These are phyloP conservation scores for Lasaia peninsularis DNA, from an alignment of 1,140 invertebrate species.

Conservation along the genomic window DNA sequence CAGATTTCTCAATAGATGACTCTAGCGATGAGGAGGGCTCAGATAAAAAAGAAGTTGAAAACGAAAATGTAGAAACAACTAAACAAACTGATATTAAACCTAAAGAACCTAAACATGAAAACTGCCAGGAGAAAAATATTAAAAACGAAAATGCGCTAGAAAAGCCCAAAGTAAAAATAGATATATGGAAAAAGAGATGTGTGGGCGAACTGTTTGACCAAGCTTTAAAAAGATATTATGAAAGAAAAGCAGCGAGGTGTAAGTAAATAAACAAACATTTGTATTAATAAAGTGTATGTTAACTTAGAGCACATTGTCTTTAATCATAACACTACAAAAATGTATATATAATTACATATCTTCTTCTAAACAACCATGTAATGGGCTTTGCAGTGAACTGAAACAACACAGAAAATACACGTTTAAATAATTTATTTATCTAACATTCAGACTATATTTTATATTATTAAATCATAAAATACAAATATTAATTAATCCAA, in stretches of 20 bases:
- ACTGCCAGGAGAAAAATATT: slow-evolving; percentile 19
- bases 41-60: slow-evolving; percentile 26
- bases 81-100: background rate
- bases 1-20: slow-evolving; percentile 81
- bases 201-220: slow-evolving; percentile 88
- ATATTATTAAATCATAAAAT: too few relatives aligned
- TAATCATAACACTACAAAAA: slow-evolving; percentile 13
- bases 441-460: too few relatives aligned
- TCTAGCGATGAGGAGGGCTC: slow-evolving; percentile 72
- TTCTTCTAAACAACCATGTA: slow-evolving; percentile 47
- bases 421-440: slow-evolving; percentile 82
- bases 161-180: slow-evolving; percentile 77
- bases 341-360: slow-evolving; percentile 15
- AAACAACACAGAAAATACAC: slow-evolving; percentile 79
- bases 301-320: too few relatives aligned
- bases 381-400: slow-evolving; percentile 85
- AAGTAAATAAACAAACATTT: slow-evolving; percentile 22
- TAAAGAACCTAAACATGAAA: background rate
- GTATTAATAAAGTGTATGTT: background rate
- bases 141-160: slow-evolving; percentile 13
- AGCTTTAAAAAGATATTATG: slow-evolving; percentile 88
- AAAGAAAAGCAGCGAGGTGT: slow-evolving; percentile 81
- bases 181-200: slow-evolving; percentile 91
- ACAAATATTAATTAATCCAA: too few relatives aligned
- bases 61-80: slow-evolving; percentile 13